A percentile compares a stretch with the other conserved stretches of the same genome.
phyloP scores from a whole-genome alignment of 2,888 invertebrate genomes.

The Nebria salina region DNA sequence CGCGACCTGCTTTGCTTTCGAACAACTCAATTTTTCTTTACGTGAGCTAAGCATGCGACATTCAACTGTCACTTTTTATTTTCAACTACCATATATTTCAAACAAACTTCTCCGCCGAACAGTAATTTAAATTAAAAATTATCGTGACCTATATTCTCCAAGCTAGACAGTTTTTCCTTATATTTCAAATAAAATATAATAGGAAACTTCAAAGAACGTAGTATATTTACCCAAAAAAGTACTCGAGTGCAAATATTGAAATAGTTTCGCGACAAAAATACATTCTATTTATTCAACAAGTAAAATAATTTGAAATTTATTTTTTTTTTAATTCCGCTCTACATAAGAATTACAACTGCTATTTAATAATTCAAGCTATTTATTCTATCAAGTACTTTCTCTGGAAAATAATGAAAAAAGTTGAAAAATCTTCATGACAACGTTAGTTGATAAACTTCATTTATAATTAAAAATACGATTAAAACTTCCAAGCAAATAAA shows the following conservation, averaged over 20 bases:
- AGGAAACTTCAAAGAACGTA: background rate
- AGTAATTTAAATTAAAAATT: background rate
- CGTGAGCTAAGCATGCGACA: background rate
- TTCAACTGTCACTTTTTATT: background rate
- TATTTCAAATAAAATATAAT: background rate
- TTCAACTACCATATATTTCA: background rate
- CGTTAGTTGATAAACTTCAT: background rate
- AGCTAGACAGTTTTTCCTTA: too few relatives aligned
- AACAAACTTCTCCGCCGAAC: background rate
- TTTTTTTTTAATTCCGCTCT: background rate
- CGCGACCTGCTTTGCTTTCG: constrained; percentile 21
- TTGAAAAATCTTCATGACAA: background rate
- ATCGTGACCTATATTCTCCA: too few relatives aligned
- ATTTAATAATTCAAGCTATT: background rate
- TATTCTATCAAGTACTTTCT: background rate
- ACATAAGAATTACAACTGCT: background rate
- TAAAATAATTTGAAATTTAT: constrained; percentile 2
- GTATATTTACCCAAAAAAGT: constrained; percentile 27
- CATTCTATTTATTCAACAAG: constrained; percentile 23
- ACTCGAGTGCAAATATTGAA: constrained; percentile 36
- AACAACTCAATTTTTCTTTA: constrained; percentile 42
- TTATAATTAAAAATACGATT: background rate
- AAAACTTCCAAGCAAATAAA: background rate
- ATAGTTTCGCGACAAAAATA: constrained; percentile 25
- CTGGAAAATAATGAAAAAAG: background rate